These are phyloP conservation scores for Haemorhous mexicanus DNA, from an alignment of 2,113 vertebrate genomes.

Conservation along the genomic window DNA sequence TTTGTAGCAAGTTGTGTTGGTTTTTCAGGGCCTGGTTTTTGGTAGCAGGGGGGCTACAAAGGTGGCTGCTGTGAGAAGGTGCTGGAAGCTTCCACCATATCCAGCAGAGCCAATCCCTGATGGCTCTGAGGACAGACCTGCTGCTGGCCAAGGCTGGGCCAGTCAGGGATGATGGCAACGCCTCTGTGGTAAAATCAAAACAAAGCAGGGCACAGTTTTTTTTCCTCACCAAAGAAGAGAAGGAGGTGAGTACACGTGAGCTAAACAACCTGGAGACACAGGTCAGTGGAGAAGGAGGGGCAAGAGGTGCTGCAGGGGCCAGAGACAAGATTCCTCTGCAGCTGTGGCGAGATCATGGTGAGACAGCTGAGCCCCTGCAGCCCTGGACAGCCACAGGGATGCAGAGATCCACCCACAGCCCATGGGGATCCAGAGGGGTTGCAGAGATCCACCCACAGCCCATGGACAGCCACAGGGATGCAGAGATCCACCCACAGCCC, in stretches of 20 bases:
- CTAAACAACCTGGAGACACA: background rate
- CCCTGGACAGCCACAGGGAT: too few species aligned
- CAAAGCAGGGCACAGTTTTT: background rate
- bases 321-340: background rate
- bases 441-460: background rate
- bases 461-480: background rate
- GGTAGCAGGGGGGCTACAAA: fast-evolving
- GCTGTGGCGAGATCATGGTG: background rate
- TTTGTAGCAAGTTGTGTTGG: background rate
- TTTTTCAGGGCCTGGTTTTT: background rate
- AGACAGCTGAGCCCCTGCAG: background rate
- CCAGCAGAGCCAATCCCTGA: background rate
- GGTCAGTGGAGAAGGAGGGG: too few species aligned
- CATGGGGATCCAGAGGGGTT: background rate
- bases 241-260: background rate
- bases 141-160: background rate
- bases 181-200: background rate
- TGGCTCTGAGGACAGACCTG: background rate
- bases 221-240: background rate
- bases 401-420: background rate
- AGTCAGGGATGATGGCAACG: fast-evolving
- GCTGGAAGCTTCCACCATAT: background rate
- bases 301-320: background rate
- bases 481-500: too few species aligned
- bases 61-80: background rate